Percentiles rank a stretch among this genome's conserved stretches.
These are phyloP conservation scores for Eucera pruinosa DNA, from an alignment of 2,888 invertebrate genomes.

Conservation along the genomic window DNA sequence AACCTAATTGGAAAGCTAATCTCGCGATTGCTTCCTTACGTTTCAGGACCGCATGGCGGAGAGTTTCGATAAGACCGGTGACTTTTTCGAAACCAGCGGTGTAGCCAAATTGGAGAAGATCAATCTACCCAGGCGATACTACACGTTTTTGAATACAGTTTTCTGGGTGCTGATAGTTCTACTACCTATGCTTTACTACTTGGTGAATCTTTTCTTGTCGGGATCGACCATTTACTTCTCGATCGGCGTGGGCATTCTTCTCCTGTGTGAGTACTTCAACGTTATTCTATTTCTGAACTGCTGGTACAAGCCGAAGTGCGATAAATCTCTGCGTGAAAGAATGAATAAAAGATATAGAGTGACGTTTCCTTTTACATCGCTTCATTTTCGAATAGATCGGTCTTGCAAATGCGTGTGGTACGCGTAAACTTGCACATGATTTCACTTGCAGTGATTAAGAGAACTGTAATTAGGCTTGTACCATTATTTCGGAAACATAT, in stretches of 20 bases:
- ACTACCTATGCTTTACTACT: constrained; percentile 90
- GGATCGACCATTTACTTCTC: constrained; percentile 90
- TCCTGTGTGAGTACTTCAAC: constrained; percentile 89
- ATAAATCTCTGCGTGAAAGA: no score
- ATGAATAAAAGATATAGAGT: no score
- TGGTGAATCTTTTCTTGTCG: constrained; percentile 88
- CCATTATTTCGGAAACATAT: no score
- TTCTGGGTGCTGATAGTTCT: constrained; percentile 89
- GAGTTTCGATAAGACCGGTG: constrained; percentile 90
- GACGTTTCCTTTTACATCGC: no score
- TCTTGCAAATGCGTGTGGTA: no score
- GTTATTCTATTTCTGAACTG: not conserved
- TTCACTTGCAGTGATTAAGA: no score
- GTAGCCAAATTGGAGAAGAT: constrained; percentile 88
- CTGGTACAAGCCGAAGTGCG: no score
- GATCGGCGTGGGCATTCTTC: constrained; percentile 89
- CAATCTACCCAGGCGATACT: constrained; percentile 86
- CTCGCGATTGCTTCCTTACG: no score
- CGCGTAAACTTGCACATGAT: no score
- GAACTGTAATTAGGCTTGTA: no score
- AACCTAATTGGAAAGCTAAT: no score
- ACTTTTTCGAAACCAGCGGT: constrained; percentile 92
- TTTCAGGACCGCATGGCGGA: constrained; percentile 90
- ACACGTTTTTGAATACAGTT: constrained; percentile 89
- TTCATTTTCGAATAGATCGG: no score